phyloP scores from a whole-genome alignment of 2,888 invertebrate genomes.

The Crepidodera aurea region DNA sequence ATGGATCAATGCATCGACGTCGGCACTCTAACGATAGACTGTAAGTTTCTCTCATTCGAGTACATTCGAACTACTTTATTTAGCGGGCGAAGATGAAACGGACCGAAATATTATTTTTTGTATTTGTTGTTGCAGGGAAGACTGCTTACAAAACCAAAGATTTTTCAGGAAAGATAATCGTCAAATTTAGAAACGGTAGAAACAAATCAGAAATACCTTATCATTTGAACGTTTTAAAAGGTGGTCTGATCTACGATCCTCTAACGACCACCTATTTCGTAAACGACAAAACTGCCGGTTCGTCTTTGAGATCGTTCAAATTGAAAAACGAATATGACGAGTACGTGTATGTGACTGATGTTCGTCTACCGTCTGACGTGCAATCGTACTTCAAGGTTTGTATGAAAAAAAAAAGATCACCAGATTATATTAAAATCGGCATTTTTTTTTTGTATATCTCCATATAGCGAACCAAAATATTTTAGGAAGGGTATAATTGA shows the following conservation, averaged over 20 bases:
- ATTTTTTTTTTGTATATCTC: no score
- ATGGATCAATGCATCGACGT: conserved; percentile 62
- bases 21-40: conserved; percentile 75
- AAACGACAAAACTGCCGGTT: conserved; percentile 53
- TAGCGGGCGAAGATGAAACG: no score
- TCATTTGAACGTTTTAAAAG: conserved; percentile 67
- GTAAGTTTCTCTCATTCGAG: no score
- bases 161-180: conserved; percentile 66
- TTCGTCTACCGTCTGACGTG: conserved; percentile 70
- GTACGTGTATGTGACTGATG: conserved; percentile 76
- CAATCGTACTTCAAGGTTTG: conserved; percentile 50
- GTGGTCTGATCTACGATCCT: conserved; percentile 67
- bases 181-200: conserved; percentile 64
- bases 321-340: conserved; percentile 78
- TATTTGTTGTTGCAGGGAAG: conserved; percentile 62
- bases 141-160: conserved; percentile 65
- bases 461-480: no score
- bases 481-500: no score
- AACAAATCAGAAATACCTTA: conserved; percentile 70
- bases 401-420: no score
- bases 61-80: background rate
- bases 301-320: conserved; percentile 62
- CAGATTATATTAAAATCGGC: no score
- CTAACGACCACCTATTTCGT: conserved; percentile 64
- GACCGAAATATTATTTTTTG: background rate